Conservation (phyloP, 2,888 invertebrate genomes). For the Drosophila colorata region DNA sequence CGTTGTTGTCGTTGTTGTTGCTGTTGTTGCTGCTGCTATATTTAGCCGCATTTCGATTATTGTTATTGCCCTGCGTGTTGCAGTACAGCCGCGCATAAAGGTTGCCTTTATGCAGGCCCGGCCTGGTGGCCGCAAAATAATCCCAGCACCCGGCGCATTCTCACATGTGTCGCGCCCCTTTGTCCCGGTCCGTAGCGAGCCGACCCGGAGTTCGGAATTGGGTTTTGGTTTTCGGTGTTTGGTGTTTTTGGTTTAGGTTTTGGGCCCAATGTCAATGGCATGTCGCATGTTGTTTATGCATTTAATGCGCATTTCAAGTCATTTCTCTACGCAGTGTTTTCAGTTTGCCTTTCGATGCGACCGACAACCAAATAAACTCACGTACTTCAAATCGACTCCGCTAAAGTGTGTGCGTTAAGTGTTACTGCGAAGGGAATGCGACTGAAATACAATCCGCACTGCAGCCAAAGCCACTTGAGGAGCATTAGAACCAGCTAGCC, state of each 20-base stretch:
- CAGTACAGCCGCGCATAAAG: slow-evolving; percentile 31
- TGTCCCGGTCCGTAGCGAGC: slow-evolving; percentile 1
- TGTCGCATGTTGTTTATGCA: slow-evolving; percentile 47
- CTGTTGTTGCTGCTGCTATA: slow-evolving; percentile 37
- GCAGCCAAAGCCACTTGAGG: slow-evolving; percentile 45
- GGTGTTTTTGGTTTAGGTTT: slow-evolving; percentile 1
- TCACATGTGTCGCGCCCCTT: slow-evolving; percentile 63
- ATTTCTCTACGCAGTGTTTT: slow-evolving; percentile 39
- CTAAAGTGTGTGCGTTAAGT: slow-evolving; percentile 50
- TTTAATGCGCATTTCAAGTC: slow-evolving; percentile 66
- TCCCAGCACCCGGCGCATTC: slow-evolving; percentile 64
- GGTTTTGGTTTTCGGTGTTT: slow-evolving; percentile 3
- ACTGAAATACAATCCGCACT: slow-evolving; percentile 49
- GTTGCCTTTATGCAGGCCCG: slow-evolving; percentile 12
- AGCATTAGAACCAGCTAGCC: slow-evolving; percentile 5
- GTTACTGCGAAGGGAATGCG: slow-evolving; percentile 44
- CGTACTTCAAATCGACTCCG: slow-evolving; percentile 59
- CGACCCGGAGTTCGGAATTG: slow-evolving; percentile 4
- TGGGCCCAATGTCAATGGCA: slow-evolving; percentile 19
- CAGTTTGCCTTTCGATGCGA: slow-evolving; percentile 11
- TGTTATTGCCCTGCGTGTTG: slow-evolving; percentile 45
- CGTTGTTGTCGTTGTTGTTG: slow-evolving; percentile 4
- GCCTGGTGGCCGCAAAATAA: slow-evolving; percentile 62
- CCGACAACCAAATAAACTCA: slow-evolving; percentile 60
- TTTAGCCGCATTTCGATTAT: slow-evolving; percentile 62